Base-by-base conservation (phyloP, 2,888 invertebrate genomes). In the Spilosoma lubricipeda region DNA sequence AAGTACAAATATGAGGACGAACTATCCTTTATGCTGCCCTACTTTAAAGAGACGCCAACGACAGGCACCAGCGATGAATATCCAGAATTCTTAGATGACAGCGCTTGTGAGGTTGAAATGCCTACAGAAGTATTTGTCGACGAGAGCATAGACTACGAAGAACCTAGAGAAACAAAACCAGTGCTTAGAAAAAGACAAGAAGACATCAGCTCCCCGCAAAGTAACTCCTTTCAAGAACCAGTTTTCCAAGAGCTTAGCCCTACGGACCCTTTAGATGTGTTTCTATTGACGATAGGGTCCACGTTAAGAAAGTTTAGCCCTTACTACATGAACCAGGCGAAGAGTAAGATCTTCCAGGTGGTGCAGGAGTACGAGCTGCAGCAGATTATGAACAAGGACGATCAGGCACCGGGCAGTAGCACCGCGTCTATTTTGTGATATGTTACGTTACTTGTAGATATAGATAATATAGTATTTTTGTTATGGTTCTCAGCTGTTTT, bases 331-430 rank as follows among this genome's bases (percentile, higher is more conserved):
- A 95, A 95, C 71, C 93, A 94, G 83, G 95, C 95, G 2, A 95
- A 95, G 81, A 93, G 91, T 77, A 94, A 94, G 80, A 94, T 95
- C 70, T 95, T 95, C 72, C 93, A 94, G 66, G 92, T 94, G n/a
- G 95, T 95, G 0, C 95, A 95, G 77, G 94, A 95, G 67, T 95
- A 93, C 80, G 95, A 95, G 81, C 77, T 95, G 74, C 88, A 94
- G 78, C 95, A 95, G 82, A 94, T 94, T 2, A 86, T 93, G 0
- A 39, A 87, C 76, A 92, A 91, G 68, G 90, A 90, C 1, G 88
- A 86, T 0, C 86, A 87, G 71, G 75, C 82, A 0, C 72, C 83
- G 1, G 85, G 82, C 3, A 86, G 80, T 30, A 86, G 86, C 56
- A 87, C 88, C 65, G 77, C 71, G 9, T 56, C 74, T 0, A 70